Evolutionary conservation across 2,888 invertebrate genomes (phyloP), one percentile per base, ranked within the genome.

Genomic region (Alitta virens): DNA sequence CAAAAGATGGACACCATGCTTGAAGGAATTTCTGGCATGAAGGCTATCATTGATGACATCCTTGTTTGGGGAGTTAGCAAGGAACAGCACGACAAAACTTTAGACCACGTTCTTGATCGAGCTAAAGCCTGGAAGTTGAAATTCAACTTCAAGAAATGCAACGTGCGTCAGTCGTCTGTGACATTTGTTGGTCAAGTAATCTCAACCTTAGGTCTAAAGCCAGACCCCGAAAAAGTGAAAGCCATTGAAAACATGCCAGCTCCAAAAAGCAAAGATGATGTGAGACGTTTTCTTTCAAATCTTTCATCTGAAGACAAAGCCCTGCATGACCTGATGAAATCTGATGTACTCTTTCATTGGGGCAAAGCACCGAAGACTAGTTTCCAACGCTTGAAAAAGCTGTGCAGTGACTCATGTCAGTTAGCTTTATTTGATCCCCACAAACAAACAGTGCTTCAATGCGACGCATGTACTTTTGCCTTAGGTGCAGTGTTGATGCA

Each of bases 271-370:
- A 40, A 53, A 21, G 25, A 53, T 18, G 55, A 62, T 38, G 25
- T 68, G 21, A 54, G 64, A 62, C 66, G 55, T 18, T 24, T 70
- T 1, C 38, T 69, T 0, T 63, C 65, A 43, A 67, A 64, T 40
- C 23, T 65, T 14, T 38, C 67, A 2, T 61, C 56, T 21, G n/a
- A 58, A 5, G 25, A 43, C 23, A 49, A 25, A 43, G 50, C 14
- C 2, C 62, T 61, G n/a, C 55, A 60, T 23, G 60, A 27, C 1
- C 21, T 59, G 56, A 16, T 23, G 9, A 21, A 46, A 25, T 16
- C 38, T n/a, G 38, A 62, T n/a, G 60, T 53, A 14, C 9, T n/a
- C 2, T 60, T 26, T 12, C 25, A 51, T 33, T 60, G 60, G 60
- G n/a, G 25, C 9, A 25, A 56, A 14, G 18, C 9, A 16, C 53